Evolutionary conservation across 2,113 vertebrate genomes (phyloP), one percentile per base, ranked within the genome.

Genomic region (Nycticebus coucang): DNA sequence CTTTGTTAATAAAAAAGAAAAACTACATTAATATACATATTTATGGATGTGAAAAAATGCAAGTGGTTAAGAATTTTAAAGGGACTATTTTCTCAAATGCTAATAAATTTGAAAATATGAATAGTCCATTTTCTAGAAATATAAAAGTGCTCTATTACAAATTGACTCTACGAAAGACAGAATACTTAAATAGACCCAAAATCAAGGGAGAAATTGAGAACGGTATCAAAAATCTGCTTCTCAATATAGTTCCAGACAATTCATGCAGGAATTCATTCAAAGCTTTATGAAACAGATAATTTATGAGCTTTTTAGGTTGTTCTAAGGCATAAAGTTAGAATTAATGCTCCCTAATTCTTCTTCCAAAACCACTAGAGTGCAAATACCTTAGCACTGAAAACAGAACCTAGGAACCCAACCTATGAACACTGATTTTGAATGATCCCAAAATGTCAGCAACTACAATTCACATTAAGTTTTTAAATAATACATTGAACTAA

Each of bases 221-320:
- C 95, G 93, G 93, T 94, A 91, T 97, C 97, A 96, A 91, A 94
- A 71, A 97, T 81, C 75, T n/a, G 28, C 37, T 91, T 97, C 97
- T 97, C 95, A 96, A 90, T 95, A 93, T 88, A 96, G 95, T 97
- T 93, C 72, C 87, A 97, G 94, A 95, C 89, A 96, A 97, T 97
- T 95, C 96, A 96, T 85, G 96, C 94, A 95, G 96, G 96, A 96
- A 91, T 95, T 97, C 87, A 92, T 96, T 83, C 37, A 72, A 78
- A 80, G 55, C 91, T 96, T 93, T 59, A 91, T 91, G 92, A 97
- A 93, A 96, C 59, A 96, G 97, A 96, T 97, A 97, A 96, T 94
- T 96, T 75, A 78, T 35, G 60, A 95, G 94, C 89, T 96, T 97
- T 97, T 89, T 6, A 98, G 95, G 89, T 93, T 97, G 33, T 50